Evolutionary conservation across 92 coral and sea anemone genomes (phyloP).

Genomic region (Desmophyllum pertusum): DNA sequence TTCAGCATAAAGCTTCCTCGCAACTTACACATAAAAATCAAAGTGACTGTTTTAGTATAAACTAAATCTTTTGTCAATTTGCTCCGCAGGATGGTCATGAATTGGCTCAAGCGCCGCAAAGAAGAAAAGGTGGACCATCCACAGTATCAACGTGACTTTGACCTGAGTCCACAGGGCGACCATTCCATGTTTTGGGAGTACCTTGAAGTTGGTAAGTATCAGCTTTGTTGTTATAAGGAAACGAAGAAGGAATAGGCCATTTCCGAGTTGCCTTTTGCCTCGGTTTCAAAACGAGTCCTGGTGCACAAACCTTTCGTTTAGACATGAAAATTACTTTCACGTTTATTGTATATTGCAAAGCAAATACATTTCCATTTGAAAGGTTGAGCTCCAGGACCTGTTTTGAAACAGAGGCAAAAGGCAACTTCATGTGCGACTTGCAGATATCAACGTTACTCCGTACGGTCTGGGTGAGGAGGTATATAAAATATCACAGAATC

Average conservation of each 20-base stretch:
- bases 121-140: conserved; percentile 57
- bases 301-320: background rate
- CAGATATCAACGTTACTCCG: too few species aligned
- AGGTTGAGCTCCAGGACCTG: too few species aligned
- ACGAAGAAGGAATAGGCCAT: background rate
- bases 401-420: too few species aligned
- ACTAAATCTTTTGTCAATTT: background rate
- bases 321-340: too few species aligned
- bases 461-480: too few species aligned
- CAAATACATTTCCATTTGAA: too few species aligned
- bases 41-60: background rate
- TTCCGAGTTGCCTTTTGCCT: too few species aligned
- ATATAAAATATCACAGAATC: too few species aligned
- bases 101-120: conserved; percentile 70
- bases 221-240: background rate
- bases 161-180: conserved; percentile 71
- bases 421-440: too few species aligned
- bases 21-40: background rate
- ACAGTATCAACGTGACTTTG: conserved; percentile 86
- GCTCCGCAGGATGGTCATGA: conserved; percentile 49
- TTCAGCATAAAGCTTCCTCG: background rate
- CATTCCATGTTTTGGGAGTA: conserved; percentile 99
- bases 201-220: conserved; percentile 92
- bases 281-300: too few species aligned
- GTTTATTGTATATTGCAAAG: too few species aligned